phyloP scores from a whole-genome alignment of 2,888 invertebrate species.

The Beris chalybata region DNA sequence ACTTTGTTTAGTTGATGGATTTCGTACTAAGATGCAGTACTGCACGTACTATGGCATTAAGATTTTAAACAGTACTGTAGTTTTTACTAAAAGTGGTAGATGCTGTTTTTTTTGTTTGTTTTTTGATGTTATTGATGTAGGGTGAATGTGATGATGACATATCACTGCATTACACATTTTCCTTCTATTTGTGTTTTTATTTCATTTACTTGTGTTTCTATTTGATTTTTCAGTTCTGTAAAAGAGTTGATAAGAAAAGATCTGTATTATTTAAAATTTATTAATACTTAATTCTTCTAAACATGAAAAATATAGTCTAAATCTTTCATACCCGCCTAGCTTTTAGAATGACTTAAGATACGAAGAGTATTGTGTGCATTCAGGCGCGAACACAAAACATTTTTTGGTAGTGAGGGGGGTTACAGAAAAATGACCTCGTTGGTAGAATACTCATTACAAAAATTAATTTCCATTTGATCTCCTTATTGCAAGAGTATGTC shows the following conservation, averaged over 20 bases:
- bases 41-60: slow-evolving; percentile 11
- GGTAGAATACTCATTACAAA: too few relatives aligned
- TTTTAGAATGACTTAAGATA: too few relatives aligned
- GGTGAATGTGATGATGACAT: slow-evolving; percentile 49
- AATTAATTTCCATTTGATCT: too few relatives aligned
- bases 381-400: too few relatives aligned
- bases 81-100: slow-evolving; percentile 8
- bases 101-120: slow-evolving; percentile 17
- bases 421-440: too few relatives aligned
- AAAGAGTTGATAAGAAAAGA: slow-evolving; percentile 50
- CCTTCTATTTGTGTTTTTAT: slow-evolving; percentile 95
- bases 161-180: slow-evolving; percentile 95
- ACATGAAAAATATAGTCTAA: too few relatives aligned
- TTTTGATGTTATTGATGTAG: slow-evolving; percentile 19
- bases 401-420: too few relatives aligned
- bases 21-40: slow-evolving; percentile 1
- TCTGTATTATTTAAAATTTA: too few relatives aligned
- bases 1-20: background rate
- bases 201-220: slow-evolving; percentile 96
- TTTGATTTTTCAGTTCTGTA: slow-evolving; percentile 95
- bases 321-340: too few relatives aligned
- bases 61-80: slow-evolving; percentile 18
- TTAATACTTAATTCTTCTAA: too few relatives aligned
- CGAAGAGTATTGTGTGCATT: too few relatives aligned
- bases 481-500: too few relatives aligned